Evolutionary conservation across 23 tunicate species (phyloP).

Genomic region (Halocynthia aurantium): DNA sequence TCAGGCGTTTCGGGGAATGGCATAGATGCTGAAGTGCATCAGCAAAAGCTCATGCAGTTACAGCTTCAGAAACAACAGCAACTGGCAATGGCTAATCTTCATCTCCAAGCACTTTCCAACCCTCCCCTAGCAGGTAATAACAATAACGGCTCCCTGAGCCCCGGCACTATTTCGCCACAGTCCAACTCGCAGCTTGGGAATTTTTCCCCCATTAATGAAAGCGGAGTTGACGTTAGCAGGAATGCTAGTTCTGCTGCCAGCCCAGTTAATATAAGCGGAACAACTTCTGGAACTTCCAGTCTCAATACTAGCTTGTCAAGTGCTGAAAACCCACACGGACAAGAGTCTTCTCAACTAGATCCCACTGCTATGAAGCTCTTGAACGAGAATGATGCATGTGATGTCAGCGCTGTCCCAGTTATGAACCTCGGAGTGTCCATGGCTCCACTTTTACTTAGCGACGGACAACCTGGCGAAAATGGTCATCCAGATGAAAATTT

Average conservation of each 20-base stretch:
- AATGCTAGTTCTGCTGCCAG: constrained; percentile 22
- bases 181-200: constrained; percentile 4
- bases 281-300: constrained; percentile 24
- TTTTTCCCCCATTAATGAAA: constrained; percentile 16
- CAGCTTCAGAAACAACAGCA: constrained; percentile 17
- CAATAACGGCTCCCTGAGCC: constrained; percentile 12
- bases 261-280: constrained; percentile 6
- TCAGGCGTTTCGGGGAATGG: not conserved
- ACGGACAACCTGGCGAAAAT: not conserved
- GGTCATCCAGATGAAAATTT: too few relatives aligned
- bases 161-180: constrained; percentile 23
- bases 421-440: constrained; percentile 22
- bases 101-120: not conserved
- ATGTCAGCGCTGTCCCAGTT: constrained; percentile 15
- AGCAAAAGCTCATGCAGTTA: constrained; percentile 25
- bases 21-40: constrained; percentile 1
- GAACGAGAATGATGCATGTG: not conserved
- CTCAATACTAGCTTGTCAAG: constrained; percentile 17
- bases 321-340: constrained; percentile 12
- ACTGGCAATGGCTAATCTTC: not conserved
- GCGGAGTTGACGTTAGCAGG: not conserved
- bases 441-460: not conserved
- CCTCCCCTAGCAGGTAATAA: not conserved
- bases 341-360: constrained; percentile 10
- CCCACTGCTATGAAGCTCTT: not conserved